Evolutionary conservation across 2,888 invertebrate species (phyloP), one percentile per base, ranked within the genome.

Genomic region (Netelia virgata): DNA sequence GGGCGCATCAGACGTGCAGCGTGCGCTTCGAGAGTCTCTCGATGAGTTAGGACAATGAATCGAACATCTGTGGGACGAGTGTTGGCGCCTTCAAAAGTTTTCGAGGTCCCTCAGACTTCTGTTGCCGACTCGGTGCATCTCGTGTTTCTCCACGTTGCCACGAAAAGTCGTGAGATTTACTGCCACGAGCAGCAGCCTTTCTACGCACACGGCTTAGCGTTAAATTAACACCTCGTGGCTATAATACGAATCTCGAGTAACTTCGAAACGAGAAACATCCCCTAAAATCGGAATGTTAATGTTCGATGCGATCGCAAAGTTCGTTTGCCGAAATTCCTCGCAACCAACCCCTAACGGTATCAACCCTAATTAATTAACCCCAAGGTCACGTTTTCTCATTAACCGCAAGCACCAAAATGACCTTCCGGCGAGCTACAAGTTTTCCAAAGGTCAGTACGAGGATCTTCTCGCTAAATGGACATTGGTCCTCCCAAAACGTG

Each of bases 51-150:
- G 66, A 85, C 84, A 83, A 86, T 86, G 53, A 82, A 85, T 87
- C 85, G 69, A 85, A 84, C 87, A 87, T 87, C 87, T 86, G 87
- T 81, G 77, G 43, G 11, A 61, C 72, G 77, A 11, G 73, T 63
- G 16, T 16, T 20, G 63, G 50, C 77, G 81, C 63, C 73, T 63
- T 41, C 36, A 41, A 69, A 66, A 79, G 57, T 74, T 74, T 84
- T 69, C 81, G 53, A 43, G 57, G 73, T 80, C 81, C 76, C 66
- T 77, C 69, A 73, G 47, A 84, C 68, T 81, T 81, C 68, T 77
- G 77, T 69, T 61, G 41, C 73, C 16, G 36, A 18, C 18, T 11
- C 61, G 53, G 6, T 43, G 14, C 23, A 14, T n/a, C 53, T 16
- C 47, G n/a, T 59, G n/a, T 43, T 69, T 68, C 43, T n/a, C 18